Percentiles rank a stretch among this genome's conserved stretches.
phyloP scores from a whole-genome alignment of 2,888 invertebrate species.

The Lithophane ornitopus region DNA sequence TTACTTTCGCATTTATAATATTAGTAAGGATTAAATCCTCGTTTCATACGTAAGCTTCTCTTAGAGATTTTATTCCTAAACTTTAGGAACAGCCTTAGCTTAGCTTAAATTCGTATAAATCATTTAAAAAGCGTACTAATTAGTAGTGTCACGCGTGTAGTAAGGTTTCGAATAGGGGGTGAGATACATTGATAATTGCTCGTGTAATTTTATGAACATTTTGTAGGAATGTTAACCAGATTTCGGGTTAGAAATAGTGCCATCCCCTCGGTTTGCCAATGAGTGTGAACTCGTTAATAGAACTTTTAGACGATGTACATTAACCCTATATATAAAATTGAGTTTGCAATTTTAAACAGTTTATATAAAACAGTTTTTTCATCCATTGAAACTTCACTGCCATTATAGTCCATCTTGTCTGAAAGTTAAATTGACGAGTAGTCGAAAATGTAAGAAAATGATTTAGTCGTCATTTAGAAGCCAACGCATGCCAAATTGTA shows the following conservation, averaged over 20 bases:
- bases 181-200: background rate
- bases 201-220: constrained; percentile 10
- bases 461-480: constrained; percentile 62
- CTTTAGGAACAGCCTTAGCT: constrained; percentile 67
- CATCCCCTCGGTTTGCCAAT: constrained; percentile 46
- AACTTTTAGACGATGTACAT: background rate
- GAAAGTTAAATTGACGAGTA: constrained; percentile 23
- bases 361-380: background rate
- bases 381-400: background rate
- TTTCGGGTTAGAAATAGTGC: constrained; percentile 17
- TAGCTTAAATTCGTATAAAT: constrained; percentile 70
- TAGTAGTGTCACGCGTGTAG: constrained; percentile 30
- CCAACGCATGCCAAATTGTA: constrained; percentile 78
- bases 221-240: background rate
- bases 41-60: constrained; percentile 19
- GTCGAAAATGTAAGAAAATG: constrained; percentile 30
- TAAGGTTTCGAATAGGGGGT: constrained; percentile 13
- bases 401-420: background rate
- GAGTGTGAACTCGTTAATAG: constrained; percentile 34
- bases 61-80: constrained; percentile 57
- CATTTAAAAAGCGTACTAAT: constrained; percentile 47
- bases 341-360: background rate
- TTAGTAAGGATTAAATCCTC: constrained; percentile 14
- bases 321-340: background rate
- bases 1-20: no score